Conservation (phyloP, 1,140 invertebrate species). For the Anoplophora glabripennis region DNA sequence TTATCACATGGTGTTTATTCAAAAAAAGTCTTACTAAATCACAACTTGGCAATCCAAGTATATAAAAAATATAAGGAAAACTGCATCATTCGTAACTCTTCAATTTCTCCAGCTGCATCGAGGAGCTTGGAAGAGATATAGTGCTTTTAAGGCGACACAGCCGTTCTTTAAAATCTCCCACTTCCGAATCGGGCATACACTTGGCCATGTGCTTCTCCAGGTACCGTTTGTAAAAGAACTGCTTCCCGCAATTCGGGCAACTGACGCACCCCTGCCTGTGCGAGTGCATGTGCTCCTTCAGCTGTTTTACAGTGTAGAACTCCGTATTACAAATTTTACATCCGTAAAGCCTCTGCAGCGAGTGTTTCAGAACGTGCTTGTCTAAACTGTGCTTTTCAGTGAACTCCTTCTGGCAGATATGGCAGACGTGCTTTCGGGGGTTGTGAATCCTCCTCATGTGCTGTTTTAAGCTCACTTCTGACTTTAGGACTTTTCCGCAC, state of each 20-base stretch:
- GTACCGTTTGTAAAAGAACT: constrained; percentile 27
- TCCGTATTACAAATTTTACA: constrained; percentile 25
- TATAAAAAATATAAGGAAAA: no score
- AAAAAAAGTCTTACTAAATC: no score
- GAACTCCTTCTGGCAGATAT: constrained; percentile 38
- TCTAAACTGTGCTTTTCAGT: constrained; percentile 35
- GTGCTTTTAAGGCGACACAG: no score
- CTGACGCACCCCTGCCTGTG: constrained; percentile 22
- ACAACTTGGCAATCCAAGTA: no score
- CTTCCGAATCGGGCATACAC: constrained; percentile 1
- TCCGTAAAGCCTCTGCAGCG: constrained; percentile 18
- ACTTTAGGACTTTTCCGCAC: constrained; percentile 25
- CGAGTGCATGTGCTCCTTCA: constrained; percentile 27
- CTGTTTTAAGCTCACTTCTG: constrained; percentile 21
- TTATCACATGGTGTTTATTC: no score
- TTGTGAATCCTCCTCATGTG: constrained; percentile 24
- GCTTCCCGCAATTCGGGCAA: constrained; percentile 22
- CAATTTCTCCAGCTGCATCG: no score
- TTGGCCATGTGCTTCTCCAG: constrained; percentile 21
- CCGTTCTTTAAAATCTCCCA: no score
- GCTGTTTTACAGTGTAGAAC: constrained; percentile 20
- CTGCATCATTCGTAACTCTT: no score
- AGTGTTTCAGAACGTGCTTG: constrained; percentile 30
- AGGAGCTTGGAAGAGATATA: no score
- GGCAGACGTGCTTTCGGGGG: constrained; percentile 29